Evolutionary conservation across 2,888 invertebrate genomes (phyloP), one percentile per base, ranked within the genome.

Genomic region (Siphlonurus alternatus): DNA sequence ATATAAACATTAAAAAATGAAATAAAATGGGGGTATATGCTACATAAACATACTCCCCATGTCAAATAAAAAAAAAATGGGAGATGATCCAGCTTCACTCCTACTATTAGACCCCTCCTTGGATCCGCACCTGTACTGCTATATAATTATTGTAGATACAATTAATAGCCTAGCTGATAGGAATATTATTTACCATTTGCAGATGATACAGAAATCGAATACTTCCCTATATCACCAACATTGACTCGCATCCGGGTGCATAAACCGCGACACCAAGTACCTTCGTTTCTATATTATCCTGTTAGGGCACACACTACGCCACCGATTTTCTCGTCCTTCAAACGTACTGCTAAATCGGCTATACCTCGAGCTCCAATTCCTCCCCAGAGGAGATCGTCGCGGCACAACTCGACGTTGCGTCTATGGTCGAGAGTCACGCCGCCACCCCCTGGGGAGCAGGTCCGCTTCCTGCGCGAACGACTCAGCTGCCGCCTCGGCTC

Each of bases 181-280:
- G 38, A 5, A 38, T 38, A 38, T 38, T 38, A 38, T 38, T 38
- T 38, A 38, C 38, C 5, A 38, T 83, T 79, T 83, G 78, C 86
- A 87, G 88, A 87, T 80, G 83, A 85, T 73, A 78, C 85, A 71
- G 84, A 86, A 78, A 84, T 89, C 74, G 88, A 89, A 79, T 89
- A 88, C 76, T 86, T 87, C 76, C 88, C 89, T 72, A 86, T 89
- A 72, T 86, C 89, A 68, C 84, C 88, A 61, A 89, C 87, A 69
- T 77, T 89, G 73, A 89, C 88, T 70, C 86, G 87, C 79, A 88
- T 89, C 73, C 81, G 87, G 74, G 83, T 88, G 62, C 87, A 87
- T 74, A 87, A 85, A 78, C 83, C 80, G 72, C 75, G 77, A 66
- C 78, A 79, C 66, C 75, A 76, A 66, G 69, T 74, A 63, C 76